phyloP scores from a whole-genome alignment of 2,797 vertebrate genomes.

The Parauchenoglanis ngamensis region DNA sequence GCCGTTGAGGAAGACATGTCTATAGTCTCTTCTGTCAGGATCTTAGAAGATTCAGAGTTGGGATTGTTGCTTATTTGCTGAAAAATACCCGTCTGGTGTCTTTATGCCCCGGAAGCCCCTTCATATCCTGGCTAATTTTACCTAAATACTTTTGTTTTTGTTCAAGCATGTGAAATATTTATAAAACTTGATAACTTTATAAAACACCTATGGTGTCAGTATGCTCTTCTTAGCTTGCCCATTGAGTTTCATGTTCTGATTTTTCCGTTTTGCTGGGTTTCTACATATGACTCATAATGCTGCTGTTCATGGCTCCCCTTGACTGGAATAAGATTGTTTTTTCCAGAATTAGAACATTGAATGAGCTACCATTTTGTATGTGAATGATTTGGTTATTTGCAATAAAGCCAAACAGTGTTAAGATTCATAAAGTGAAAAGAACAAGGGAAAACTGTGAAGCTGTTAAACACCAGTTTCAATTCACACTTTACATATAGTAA shows the following conservation, averaged over 20 bases:
- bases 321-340: slow-evolving; percentile 35
- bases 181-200: background rate
- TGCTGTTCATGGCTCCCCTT: slow-evolving; percentile 16
- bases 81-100: background rate
- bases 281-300: slow-evolving; percentile 28
- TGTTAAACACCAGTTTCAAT: background rate
- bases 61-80: background rate
- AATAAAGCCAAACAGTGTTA: background rate
- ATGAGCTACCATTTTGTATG: background rate
- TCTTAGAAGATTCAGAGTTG: background rate
- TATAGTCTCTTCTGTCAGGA: background rate
- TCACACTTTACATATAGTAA: slow-evolving; percentile 6
- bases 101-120: background rate
- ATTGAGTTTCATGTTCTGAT: slow-evolving; percentile 26
- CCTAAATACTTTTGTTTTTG: background rate
- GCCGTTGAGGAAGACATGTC: slow-evolving; percentile 6
- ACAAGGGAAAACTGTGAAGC: background rate
- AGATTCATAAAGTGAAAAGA: background rate
- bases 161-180: background rate
- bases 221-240: slow-evolving; percentile 12
- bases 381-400: background rate
- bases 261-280: slow-evolving; percentile 37
- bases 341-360: slow-evolving; percentile 11
- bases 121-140: background rate
- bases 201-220: background rate